Evolutionary conservation across 1,140 invertebrate genomes (phyloP), one percentile per base, ranked within the genome.

Genomic region (Agraylea sexmaculata): DNA sequence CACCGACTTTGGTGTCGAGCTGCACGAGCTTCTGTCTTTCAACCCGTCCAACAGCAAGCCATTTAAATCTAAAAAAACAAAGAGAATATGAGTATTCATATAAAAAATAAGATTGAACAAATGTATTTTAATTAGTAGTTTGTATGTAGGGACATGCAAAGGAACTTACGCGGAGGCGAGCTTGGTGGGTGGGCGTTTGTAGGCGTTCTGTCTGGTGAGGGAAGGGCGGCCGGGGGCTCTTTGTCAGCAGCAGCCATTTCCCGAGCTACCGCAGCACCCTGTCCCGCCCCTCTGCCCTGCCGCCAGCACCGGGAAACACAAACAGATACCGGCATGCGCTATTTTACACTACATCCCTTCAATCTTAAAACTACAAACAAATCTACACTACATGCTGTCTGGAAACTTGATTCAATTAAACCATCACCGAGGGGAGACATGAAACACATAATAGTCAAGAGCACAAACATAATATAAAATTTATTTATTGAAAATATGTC

Each of bases 241-340:
- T n/a, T n/a, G n/a, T n/a, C n/a, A n/a, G n/a, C n/a, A n/a, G 52
- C 58, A 69, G 63, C 70, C 64, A 59, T 60, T 61, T 58, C 70
- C 58, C 65, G 70, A 60, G 55, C 68, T 70, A 73, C 72, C 73
- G 71, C 72, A 74, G 52, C 68, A 69, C 57, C 64, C 61, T 69
- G 71, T 73, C 51, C 57, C 62, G 54, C 56, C 54, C 52, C 65
- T 70, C 64, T 74, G 68, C 57, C 71, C 72, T 75, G 70, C 70
- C 71, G 66, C 66, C 71, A 73, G 60, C 63, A 65, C 51, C 55
- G 52, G 64, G 59, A 62, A 60, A 63, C 61, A 61, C 60, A 35
- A 39, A 42, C 44, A 46, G 34, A 43, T 28, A n/a, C 41, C 45
- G 47, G 47, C 47, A 49, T 48, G 39, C 46, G 46, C 41, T 45